These are phyloP conservation scores for Patiria pectinifera DNA, from an alignment of 53 echinoderm and acorn worm genomes.

Conservation along the genomic window DNA sequence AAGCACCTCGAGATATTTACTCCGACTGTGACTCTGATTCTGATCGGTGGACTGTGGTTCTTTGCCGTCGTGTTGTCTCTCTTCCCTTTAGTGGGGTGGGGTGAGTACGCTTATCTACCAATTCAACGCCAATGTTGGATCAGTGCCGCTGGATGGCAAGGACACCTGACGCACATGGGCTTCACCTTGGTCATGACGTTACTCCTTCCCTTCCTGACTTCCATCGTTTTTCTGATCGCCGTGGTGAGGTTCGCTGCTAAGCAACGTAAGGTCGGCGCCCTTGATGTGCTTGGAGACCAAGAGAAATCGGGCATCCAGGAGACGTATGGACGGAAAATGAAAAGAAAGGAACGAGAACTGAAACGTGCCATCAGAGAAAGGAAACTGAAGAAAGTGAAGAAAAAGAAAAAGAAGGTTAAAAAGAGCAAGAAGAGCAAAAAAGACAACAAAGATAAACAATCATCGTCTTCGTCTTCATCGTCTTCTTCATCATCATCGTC, in stretches of 20 bases:
- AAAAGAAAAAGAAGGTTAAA: slow-evolving; percentile 36
- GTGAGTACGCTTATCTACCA: slow-evolving; percentile 57
- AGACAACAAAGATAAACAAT: neutral
- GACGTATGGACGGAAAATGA: slow-evolving; percentile 49
- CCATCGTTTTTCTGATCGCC: slow-evolving; percentile 22
- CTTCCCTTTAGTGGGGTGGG: slow-evolving; percentile 70
- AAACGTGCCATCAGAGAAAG: slow-evolving; percentile 32
- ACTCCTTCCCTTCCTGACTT: slow-evolving; percentile 29
- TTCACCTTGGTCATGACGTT: slow-evolving; percentile 57
- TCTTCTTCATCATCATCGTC: slow-evolving; percentile 51
- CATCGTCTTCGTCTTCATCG: slow-evolving; percentile 31
- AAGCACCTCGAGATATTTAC: slow-evolving; percentile 78
- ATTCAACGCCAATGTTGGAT: slow-evolving; percentile 49
- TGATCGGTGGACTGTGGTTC: slow-evolving; percentile 66
- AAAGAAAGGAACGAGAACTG: slow-evolving; percentile 26
- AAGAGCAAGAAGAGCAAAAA: slow-evolving; percentile 28
- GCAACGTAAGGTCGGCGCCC: slow-evolving; percentile 3
- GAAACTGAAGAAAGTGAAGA: slow-evolving; percentile 34
- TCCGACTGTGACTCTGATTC: slow-evolving; percentile 42
- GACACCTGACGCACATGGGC: slow-evolving; percentile 49
- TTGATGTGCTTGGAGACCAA: slow-evolving; percentile 6
- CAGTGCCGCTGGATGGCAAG: slow-evolving; percentile 60
- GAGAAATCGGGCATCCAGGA: slow-evolving; percentile 8
- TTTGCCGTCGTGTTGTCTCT: slow-evolving; percentile 66
- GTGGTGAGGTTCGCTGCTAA: slow-evolving; percentile 25